Base-by-base conservation (phyloP, 2,113 vertebrate species). In the Clarias batrachus region DNA sequence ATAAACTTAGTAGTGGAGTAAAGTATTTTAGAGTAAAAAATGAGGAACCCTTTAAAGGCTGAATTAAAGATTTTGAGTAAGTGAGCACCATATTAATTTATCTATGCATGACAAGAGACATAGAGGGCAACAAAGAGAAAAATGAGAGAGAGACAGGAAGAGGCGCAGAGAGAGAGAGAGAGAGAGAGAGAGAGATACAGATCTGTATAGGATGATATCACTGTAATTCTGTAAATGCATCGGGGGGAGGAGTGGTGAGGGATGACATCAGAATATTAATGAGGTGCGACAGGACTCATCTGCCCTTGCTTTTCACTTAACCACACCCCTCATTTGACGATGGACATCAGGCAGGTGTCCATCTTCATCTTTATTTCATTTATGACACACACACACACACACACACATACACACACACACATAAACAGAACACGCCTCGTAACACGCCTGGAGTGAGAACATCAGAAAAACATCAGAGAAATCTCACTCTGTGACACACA, bases 211-310 rank as follows among this genome's bases (percentile, higher is more conserved):
- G 86, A 89, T 90, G 87, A 90, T 88, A 89, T 90, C 87, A 90
- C 83, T 80, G 60, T 87, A 85, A 90, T 88, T 83, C 87, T 74
- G 66, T 85, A 81, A 88, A 81, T 81, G 87, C 78, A 88, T 30
- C 80, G 52, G 62, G 80, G 81, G 81, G 65, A 77, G 84, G 59
- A 70, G 52, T 74, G n/a, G 56, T 4, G 52, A 60, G 59, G 60
- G 54, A 87, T 90, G 89, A 90, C 87, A 89, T 89, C 86, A 90
- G 89, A 90, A 90, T 90, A 90, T 86, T 89, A 90, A 90, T 78
- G 79, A 88, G 71, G 60, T 81, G 27, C 19, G 76, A 81, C 74
- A 81, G 66, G 60, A 60, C 85, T 73, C 77, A 85, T 57, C 48
- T 85, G 66, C 82, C 78, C 70, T 78, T 78, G 80, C 66, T 83